These are phyloP conservation scores for Scaptomyza montana DNA, from an alignment of 1,140 invertebrate genomes.

Conservation along the genomic window DNA sequence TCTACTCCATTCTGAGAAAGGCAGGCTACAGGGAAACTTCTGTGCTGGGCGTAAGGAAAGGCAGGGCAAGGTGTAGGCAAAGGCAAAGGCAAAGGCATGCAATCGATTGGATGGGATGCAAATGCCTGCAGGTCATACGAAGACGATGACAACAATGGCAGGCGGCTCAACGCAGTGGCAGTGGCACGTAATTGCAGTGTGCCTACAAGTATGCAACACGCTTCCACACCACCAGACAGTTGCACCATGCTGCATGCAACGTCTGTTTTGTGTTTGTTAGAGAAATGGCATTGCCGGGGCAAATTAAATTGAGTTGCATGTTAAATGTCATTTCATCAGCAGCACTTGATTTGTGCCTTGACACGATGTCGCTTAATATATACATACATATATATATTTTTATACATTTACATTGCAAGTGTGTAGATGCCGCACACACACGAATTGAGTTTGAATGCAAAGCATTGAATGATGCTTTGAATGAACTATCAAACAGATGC, in stretches of 20 bases:
- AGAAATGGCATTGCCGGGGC: slow-evolving; percentile 40
- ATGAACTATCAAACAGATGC: slow-evolving; percentile 71
- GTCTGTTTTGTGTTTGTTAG: slow-evolving; percentile 13
- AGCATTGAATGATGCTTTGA: slow-evolving; percentile 77
- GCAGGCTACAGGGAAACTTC: slow-evolving; percentile 9
- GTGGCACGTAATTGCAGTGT: slow-evolving; percentile 73
- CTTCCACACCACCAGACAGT: slow-evolving; percentile 18
- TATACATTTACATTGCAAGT: slow-evolving; percentile 12
- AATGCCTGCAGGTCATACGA: slow-evolving; percentile 65
- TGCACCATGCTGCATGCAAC: slow-evolving; percentile 10
- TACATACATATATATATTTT: slow-evolving; percentile 5
- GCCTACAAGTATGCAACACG: slow-evolving; percentile 67
- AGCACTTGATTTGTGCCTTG: slow-evolving; percentile 70
- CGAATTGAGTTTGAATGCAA: slow-evolving; percentile 55
- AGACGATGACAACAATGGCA: slow-evolving; percentile 41
- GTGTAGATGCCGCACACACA: slow-evolving; percentile 18
- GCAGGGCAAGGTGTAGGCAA: slow-evolving; percentile 1
- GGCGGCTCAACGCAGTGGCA: slow-evolving; percentile 32
- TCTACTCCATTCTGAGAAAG: slow-evolving; percentile 11
- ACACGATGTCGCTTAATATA: slow-evolving; percentile 53
- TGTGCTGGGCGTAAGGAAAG: slow-evolving; percentile 19
- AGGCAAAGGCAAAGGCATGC: slow-evolving; percentile 1
- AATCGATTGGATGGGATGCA: slow-evolving; percentile 67
- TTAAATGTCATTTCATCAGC: slow-evolving; percentile 72
- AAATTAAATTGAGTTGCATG: slow-evolving; percentile 79